Percentiles rank a stretch among this genome's conserved stretches.
phyloP scores from a whole-genome alignment of 2,888 invertebrate genomes.

The Pheosia tremula region DNA sequence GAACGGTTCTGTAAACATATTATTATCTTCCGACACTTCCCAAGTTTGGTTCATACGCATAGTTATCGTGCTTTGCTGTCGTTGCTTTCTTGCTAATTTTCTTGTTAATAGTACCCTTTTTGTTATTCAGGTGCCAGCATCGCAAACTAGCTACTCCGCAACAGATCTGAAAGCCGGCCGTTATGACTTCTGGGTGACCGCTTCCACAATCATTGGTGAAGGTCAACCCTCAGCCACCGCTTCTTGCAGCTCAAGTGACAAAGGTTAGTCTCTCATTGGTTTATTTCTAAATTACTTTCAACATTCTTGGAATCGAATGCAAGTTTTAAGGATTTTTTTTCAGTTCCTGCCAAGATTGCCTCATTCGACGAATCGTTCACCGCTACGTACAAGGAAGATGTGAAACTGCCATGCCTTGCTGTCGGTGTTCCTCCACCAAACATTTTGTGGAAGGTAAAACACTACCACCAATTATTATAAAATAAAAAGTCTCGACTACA shows the following conservation, averaged over 20 bases:
- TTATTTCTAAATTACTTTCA: background rate
- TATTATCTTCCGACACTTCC: no score
- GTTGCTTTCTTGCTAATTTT: no score
- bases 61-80: no score
- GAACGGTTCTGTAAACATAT: no score
- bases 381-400: conserved; percentile 96
- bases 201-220: conserved; percentile 97
- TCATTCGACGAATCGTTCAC: conserved; percentile 97
- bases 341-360: conserved; percentile 97
- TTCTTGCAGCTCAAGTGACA: conserved; percentile 91
- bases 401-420: conserved; percentile 95
- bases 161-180: conserved; percentile 92
- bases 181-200: conserved; percentile 98
- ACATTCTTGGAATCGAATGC: background rate
- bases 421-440: conserved; percentile 96
- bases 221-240: conserved; percentile 96
- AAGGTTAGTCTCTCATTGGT: conserved; percentile 80
- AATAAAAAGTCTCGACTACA: background rate
- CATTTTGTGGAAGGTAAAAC: conserved; percentile 92
- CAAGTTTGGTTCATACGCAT: no score
- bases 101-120: background rate
- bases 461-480: background rate
- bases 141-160: conserved; percentile 94
- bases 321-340: conserved; percentile 30
- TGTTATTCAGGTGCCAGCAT: conserved; percentile 86